Percentiles rank a stretch among this genome's conserved stretches.
These are phyloP conservation scores for Spodoptera littoralis DNA, from an alignment of 2,888 invertebrate genomes.

Conservation along the genomic window DNA sequence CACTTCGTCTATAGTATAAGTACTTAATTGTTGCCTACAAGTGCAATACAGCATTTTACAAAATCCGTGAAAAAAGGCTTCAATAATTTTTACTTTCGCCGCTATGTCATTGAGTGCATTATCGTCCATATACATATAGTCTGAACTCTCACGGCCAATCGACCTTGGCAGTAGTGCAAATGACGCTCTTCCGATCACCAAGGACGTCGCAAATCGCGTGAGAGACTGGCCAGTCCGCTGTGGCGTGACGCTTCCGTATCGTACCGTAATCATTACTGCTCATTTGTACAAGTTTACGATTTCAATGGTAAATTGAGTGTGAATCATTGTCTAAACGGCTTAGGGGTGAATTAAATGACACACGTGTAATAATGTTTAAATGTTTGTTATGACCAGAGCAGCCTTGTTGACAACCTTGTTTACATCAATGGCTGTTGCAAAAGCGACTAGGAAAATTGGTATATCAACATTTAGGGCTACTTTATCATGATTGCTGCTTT, in stretches of 20 bases:
- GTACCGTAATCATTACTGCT: slow-evolving; percentile 46
- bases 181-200: slow-evolving; percentile 69
- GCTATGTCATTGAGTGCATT: too few species aligned
- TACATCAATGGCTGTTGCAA: background rate
- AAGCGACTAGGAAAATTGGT: background rate
- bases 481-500: too few species aligned
- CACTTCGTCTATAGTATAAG: too few species aligned
- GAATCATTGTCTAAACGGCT: slow-evolving; percentile 14
- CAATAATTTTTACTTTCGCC: too few species aligned
- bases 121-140: background rate
- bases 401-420: slow-evolving; percentile 12
- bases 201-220: slow-evolving; percentile 70
- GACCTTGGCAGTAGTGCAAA: slow-evolving; percentile 63
- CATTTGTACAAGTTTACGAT: slow-evolving; percentile 44
- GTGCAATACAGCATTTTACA: too few species aligned
- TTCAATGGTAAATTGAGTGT: slow-evolving; percentile 35
- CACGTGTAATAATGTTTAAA: background rate
- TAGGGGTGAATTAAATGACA: slow-evolving; percentile 1
- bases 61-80: too few species aligned
- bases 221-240: slow-evolving; percentile 45
- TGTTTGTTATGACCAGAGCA: background rate
- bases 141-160: slow-evolving; percentile 40
- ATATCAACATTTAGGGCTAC: too few species aligned
- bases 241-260: slow-evolving; percentile 56
- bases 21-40: too few species aligned